Percentiles rank a stretch among this genome's conserved stretches.
These are phyloP conservation scores for Fragum whitleyi DNA, from an alignment of 2,888 invertebrate species.

Conservation along the genomic window DNA sequence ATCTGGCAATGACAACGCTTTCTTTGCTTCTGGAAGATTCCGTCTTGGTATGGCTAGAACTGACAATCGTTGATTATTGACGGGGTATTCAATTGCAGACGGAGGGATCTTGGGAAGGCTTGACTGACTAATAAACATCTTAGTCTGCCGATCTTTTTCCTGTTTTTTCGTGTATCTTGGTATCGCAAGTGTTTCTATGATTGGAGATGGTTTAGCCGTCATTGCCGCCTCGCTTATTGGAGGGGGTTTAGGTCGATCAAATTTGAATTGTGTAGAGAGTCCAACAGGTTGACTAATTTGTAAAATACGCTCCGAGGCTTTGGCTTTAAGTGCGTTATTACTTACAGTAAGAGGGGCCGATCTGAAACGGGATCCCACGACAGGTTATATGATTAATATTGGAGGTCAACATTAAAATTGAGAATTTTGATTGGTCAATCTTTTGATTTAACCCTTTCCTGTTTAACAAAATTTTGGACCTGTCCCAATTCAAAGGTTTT, in stretches of 20 bases:
- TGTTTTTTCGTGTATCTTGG: slow-evolving; percentile 46
- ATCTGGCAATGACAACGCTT: slow-evolving; percentile 16
- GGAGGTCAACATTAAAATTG: too few species aligned
- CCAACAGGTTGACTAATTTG: slow-evolving; percentile 30
- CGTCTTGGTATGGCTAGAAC: slow-evolving; percentile 33
- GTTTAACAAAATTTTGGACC: too few species aligned
- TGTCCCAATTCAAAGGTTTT: too few species aligned
- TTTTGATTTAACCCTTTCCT: too few species aligned
- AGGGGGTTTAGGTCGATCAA: slow-evolving; percentile 33
- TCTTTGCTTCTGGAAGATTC: not conserved
- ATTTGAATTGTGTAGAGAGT: slow-evolving; percentile 32
- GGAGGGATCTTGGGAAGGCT: slow-evolving; percentile 14
- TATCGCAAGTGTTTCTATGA: slow-evolving; percentile 33
- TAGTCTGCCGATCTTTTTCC: slow-evolving; percentile 23
- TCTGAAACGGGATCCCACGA: slow-evolving; percentile 37
- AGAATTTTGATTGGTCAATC: too few species aligned
- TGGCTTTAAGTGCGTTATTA: slow-evolving; percentile 24
- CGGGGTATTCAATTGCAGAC: slow-evolving; percentile 10
- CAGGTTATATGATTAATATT: too few species aligned
- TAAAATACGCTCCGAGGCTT: slow-evolving; percentile 17
- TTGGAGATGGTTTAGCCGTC: slow-evolving; percentile 22
- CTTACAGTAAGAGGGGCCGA: slow-evolving; percentile 31
- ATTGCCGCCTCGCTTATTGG: slow-evolving; percentile 36
- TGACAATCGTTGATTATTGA: slow-evolving; percentile 18
- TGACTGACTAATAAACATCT: slow-evolving; percentile 22